Evolutionary conservation across 2,888 invertebrate species (phyloP).

Genomic region (Alcis repandata): DNA sequence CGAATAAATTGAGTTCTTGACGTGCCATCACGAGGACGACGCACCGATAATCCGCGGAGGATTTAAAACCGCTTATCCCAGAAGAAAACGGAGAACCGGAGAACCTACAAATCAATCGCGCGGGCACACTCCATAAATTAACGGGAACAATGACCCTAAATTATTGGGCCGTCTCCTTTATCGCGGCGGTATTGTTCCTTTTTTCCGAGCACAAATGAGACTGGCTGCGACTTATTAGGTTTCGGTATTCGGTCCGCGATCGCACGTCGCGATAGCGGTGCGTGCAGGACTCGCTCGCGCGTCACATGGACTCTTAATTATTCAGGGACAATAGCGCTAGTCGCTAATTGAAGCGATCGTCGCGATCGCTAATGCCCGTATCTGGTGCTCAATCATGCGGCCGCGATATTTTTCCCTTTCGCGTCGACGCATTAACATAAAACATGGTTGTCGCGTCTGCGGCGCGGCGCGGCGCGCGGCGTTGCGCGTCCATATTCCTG

Average conservation of each 20-base stretch:
- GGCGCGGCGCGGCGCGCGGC: constrained; percentile 47
- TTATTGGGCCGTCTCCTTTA: constrained; percentile 83
- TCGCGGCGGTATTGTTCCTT: constrained; percentile 78
- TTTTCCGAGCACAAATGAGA: constrained; percentile 85
- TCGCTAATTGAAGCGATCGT: constrained; percentile 60
- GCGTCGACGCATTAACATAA: constrained; percentile 82
- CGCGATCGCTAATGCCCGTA: constrained; percentile 59
- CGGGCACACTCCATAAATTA: constrained; percentile 85
- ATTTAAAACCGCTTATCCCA: constrained; percentile 47
- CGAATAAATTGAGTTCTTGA: constrained; percentile 82
- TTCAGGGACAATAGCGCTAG: constrained; percentile 73
- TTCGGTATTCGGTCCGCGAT: constrained; percentile 81
- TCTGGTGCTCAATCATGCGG: constrained; percentile 76
- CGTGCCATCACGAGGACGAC: constrained; percentile 56
- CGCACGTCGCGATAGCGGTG: constrained; percentile 76
- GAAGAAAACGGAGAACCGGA: constrained; percentile 63
- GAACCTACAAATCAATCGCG: constrained; percentile 84
- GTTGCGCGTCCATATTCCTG: constrained; percentile 82
- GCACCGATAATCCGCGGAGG: constrained; percentile 52
- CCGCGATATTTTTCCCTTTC: constrained; percentile 75
- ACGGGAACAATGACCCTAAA: constrained; percentile 86
- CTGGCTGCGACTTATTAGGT: constrained; percentile 82
- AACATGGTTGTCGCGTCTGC: constrained; percentile 75
- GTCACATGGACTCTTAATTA: constrained; percentile 70
- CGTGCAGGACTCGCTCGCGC: constrained; percentile 38